Evolutionary conservation across 2,888 invertebrate genomes (phyloP), one percentile per base, ranked within the genome.

Genomic region (Drosophila pseudotalamancana): DNA sequence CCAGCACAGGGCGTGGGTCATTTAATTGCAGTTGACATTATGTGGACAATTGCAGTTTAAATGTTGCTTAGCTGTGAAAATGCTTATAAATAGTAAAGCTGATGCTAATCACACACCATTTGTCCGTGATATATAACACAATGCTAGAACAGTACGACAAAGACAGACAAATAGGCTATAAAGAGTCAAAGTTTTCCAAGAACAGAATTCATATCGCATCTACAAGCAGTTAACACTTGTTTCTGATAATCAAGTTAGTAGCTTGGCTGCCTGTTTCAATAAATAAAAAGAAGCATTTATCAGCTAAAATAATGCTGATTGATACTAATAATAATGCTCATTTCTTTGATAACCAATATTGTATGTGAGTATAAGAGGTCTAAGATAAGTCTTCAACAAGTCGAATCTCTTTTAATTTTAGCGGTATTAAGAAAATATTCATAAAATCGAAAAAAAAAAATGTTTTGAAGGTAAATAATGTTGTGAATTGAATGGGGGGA

Each of bases 21-120:
- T 68, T 72, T 72, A 72, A 72, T 72, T 73, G 72, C 73, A 64
- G 54, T 50, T 73, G 35, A 37, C 56, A 57, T 53, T 67, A 54
- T 42, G 27, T 35, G 48, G 39, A 48, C 51, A 56, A 51, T 48
- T 68, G 46, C 37, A 39, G 25, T 16, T 32, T 25, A 45, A 56
- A 37, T 34, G 40, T n/a, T 31, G 25, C n/a, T n/a, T 39, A 37
- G 16, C 16, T 23, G 16, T 18, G 12, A 23, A 29, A 31, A 48
- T 29, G 42, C 29, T 16, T 32, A n/a, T 25, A 18, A 18, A 16
- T 8, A 9, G 25, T 11, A 16, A 19, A 43, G 16, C 11, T n/a
- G 11, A 42, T 42, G 25, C 16, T 8, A 8, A n/a, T n/a, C n/a
- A n/a, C n/a, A n/a, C n/a, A n/a, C n/a, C 6, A 18, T 8, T 0